phyloP scores from a whole-genome alignment of 2,797 vertebrate species.

The Lepilemur ruficaudatus region DNA sequence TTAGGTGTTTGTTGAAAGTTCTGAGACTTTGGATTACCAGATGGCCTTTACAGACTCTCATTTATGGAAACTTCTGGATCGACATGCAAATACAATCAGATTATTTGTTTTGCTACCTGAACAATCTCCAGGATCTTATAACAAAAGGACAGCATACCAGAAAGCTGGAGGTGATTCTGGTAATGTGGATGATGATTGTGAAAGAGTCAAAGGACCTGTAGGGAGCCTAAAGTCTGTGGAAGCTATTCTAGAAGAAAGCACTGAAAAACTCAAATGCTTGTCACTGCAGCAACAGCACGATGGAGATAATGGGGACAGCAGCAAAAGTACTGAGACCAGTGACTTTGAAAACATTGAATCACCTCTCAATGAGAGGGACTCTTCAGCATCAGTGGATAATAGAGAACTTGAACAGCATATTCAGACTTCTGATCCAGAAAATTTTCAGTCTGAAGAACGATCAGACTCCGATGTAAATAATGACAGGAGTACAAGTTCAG shows the following conservation, averaged over 20 bases:
- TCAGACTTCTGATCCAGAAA: conserved; percentile 91
- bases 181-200: conserved; percentile 88
- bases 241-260: conserved; percentile 98
- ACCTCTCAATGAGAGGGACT: conserved; percentile 91
- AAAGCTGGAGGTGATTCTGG: conserved; percentile 86
- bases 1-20: conserved; percentile 98
- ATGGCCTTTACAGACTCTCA: conserved; percentile 93
- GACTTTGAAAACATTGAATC: conserved; percentile 98
- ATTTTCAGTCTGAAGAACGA: conserved; percentile 93
- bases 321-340: conserved; percentile 96
- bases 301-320: conserved; percentile 94
- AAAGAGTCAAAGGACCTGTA: conserved; percentile 88
- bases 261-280: conserved; percentile 97
- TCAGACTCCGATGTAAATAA: conserved; percentile 99
- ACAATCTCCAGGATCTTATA: conserved; percentile 91
- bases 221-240: conserved; percentile 93
- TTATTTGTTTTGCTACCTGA: conserved; percentile 95
- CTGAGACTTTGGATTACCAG: conserved; percentile 92
- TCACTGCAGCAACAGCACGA: conserved; percentile 93
- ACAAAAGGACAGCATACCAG: conserved; percentile 89
- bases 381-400: conserved; percentile 91
- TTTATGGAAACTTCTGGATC: conserved; percentile 97
- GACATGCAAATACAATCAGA: conserved; percentile 97
- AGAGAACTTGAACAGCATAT: conserved; percentile 94
- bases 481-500: conserved; percentile 98